Percentiles rank a stretch among this genome's conserved stretches.
These are phyloP conservation scores for Eudyptes chrysolophus DNA, from an alignment of 2,113 vertebrate genomes.

Conservation along the genomic window DNA sequence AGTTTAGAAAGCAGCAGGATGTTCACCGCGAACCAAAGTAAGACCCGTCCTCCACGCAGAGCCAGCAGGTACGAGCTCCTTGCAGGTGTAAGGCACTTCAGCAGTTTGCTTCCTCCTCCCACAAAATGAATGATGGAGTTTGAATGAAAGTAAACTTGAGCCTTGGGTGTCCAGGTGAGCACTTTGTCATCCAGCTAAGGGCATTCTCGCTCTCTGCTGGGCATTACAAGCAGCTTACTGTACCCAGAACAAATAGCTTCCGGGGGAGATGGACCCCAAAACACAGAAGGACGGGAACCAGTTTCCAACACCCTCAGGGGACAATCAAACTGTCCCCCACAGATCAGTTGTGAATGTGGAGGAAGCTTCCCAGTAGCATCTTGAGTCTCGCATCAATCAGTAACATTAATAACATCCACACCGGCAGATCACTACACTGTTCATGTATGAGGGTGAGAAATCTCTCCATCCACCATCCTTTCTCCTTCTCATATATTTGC, in stretches of 20 bases:
- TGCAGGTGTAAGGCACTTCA: neutral
- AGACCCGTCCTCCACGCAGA: neutral
- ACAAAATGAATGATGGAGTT: neutral
- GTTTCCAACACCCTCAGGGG: neutral
- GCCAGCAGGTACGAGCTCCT: neutral
- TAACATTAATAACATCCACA: neutral
- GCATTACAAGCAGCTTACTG: neutral
- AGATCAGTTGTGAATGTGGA: neutral
- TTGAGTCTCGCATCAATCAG: neutral
- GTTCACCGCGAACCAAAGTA: accelerated
- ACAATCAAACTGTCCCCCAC: neutral
- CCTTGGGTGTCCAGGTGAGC: neutral
- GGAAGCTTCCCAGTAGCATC: neutral
- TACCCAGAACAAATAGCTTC: neutral
- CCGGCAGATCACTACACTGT: neutral
- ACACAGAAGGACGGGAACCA: neutral
- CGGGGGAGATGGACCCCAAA: neutral
- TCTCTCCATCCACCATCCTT: neutral
- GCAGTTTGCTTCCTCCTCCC: neutral
- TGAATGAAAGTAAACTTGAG: neutral
- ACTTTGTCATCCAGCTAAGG: neutral
- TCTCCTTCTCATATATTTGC: neutral
- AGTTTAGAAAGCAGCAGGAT: neutral
- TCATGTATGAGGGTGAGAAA: neutral
- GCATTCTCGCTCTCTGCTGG: neutral